Percentiles rank a stretch among this genome's conserved stretches.
Evolutionary conservation across 2,113 vertebrate species (phyloP).

Genomic region (Epinephelus cyanopodus): DNA sequence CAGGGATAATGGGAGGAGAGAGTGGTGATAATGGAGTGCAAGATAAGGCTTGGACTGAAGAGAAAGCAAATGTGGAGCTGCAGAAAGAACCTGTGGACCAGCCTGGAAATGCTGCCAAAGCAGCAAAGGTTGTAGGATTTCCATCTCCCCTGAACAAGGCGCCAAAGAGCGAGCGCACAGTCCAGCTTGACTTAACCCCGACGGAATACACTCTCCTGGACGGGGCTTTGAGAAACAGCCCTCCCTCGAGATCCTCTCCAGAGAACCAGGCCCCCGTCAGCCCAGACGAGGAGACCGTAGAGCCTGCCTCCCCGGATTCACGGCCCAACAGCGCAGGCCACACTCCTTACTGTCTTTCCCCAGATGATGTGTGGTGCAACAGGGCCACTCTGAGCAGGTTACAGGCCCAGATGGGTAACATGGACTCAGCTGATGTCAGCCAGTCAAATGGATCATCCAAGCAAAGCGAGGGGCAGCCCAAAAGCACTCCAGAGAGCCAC

Average conservation of each 20-base stretch:
- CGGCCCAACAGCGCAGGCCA: constrained; percentile 84
- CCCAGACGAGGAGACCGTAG: constrained; percentile 87
- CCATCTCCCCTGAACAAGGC: constrained; percentile 82
- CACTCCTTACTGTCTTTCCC: constrained; percentile 88
- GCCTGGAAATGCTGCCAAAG: constrained; percentile 67
- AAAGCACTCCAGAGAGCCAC: constrained; percentile 63
- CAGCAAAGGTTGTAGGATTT: constrained; percentile 79
- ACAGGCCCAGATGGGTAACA: constrained; percentile 56
- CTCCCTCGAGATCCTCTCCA: constrained; percentile 69
- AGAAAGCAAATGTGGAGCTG: constrained; percentile 18
- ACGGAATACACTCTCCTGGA: constrained; percentile 83
- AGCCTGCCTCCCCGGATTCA: constrained; percentile 83
- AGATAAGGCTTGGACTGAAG: background rate
- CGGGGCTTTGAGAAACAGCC: constrained; percentile 73
- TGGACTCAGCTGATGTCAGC: constrained; percentile 51
- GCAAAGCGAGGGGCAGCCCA: constrained; percentile 59
- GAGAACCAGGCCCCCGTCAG: constrained; percentile 76
- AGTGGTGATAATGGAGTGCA: constrained; percentile 30
- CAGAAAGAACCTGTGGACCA: constrained; percentile 24
- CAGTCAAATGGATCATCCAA: constrained; percentile 60
- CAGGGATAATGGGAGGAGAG: constrained; percentile 7
- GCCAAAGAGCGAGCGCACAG: constrained; percentile 83
- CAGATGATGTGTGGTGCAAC: constrained; percentile 79
- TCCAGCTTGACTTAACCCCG: constrained; percentile 87
- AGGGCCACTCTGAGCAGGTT: constrained; percentile 72